Percentiles rank a stretch among this genome's conserved stretches.
These are phyloP conservation scores for Diarsia mendica DNA, from an alignment of 2,888 invertebrate species.

Conservation along the genomic window DNA sequence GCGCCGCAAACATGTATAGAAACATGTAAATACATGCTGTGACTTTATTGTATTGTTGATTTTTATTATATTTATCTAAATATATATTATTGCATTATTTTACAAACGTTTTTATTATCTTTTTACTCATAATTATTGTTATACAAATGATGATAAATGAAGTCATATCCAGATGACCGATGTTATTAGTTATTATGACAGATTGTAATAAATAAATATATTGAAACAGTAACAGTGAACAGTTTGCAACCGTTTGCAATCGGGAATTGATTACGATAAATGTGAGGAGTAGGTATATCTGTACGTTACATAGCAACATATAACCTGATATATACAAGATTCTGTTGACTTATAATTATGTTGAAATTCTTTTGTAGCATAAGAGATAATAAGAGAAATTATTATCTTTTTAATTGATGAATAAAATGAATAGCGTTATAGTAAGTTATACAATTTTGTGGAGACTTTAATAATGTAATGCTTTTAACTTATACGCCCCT, in stretches of 20 bases:
- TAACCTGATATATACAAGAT: constrained; percentile 66
- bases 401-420: constrained; percentile 80
- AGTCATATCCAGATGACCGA: constrained; percentile 85
- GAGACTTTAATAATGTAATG: constrained; percentile 86
- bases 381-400: constrained; percentile 77
- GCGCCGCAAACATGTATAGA: constrained; percentile 74
- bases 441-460: constrained; percentile 88
- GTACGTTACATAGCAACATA: constrained; percentile 70
- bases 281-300: constrained; percentile 63
- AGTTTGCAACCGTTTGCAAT: constrained; percentile 80
- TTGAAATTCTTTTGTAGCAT: constrained; percentile 75
- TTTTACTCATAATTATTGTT: constrained; percentile 77
- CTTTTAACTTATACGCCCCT: constrained; percentile 87
- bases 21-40: constrained; percentile 82
- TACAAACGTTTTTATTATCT: constrained; percentile 75
- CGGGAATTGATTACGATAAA: constrained; percentile 85
- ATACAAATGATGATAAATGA: constrained; percentile 77
- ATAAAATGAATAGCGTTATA: constrained; percentile 78
- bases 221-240: constrained; percentile 59
- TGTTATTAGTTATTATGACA: constrained; percentile 76
- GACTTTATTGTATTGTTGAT: constrained; percentile 84
- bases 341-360: constrained; percentile 64
- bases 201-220: constrained; percentile 64
- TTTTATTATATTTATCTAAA: constrained; percentile 72
- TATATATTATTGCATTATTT: constrained; percentile 71